Evolutionary conservation across 2,113 vertebrate species (phyloP).

Genomic region (Oreocharis arfaki): DNA sequence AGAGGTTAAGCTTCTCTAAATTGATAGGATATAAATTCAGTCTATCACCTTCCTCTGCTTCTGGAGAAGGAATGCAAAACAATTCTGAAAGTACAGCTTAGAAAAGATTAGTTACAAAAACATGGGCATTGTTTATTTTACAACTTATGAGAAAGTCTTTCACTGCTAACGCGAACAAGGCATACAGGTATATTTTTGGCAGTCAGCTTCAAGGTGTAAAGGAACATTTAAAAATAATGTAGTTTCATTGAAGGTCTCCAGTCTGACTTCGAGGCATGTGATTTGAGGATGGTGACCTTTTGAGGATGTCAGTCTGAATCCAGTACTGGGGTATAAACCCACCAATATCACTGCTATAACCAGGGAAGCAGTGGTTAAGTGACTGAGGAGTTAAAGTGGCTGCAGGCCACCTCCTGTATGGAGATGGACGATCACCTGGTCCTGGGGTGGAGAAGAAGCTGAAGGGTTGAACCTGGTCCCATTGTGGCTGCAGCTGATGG

Average conservation of each 20-base stretch:
- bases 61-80: too few species aligned
- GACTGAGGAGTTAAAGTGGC: neutral
- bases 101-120: too few species aligned
- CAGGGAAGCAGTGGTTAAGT: neutral
- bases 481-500: neutral
- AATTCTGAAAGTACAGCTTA: too few species aligned
- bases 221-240: neutral
- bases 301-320: neutral
- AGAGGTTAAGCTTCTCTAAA: too few species aligned
- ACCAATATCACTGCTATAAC: neutral
- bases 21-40: too few species aligned
- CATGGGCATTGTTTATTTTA: too few species aligned
- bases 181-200: neutral
- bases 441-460: neutral
- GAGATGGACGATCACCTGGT: neutral
- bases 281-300: neutral
- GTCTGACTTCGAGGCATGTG: accelerated
- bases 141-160: too few species aligned
- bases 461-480: neutral
- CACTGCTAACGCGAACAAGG: too few species aligned
- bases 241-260: neutral
- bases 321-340: neutral
- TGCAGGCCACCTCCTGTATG: neutral
- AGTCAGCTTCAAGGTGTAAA: neutral
- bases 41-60: too few species aligned